Conservation (phyloP, 2,888 invertebrate genomes). For the Lithosia quadra region DNA sequence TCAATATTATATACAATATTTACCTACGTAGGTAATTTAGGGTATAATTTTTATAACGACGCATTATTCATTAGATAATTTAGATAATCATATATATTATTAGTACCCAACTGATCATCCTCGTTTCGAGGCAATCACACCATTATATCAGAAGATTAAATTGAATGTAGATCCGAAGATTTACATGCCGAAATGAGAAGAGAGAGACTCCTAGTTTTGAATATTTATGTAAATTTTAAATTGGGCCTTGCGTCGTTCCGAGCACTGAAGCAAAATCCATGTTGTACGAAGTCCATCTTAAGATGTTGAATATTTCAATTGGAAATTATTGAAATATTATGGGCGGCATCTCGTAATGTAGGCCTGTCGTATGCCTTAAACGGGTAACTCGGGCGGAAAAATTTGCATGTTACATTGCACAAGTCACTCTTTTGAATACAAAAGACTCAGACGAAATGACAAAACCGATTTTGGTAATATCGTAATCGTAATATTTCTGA, state of each 20-base stretch:
- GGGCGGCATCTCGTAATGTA: not conserved
- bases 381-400: not conserved
- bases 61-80: not conserved
- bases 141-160: not conserved
- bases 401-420: not conserved
- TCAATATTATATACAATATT: too few relatives aligned
- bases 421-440: slow-evolving; percentile 6
- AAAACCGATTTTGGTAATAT: slow-evolving; percentile 14
- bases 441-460: slow-evolving; percentile 19
- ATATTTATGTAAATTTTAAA: not conserved
- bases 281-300: not conserved
- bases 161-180: not conserved
- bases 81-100: not conserved
- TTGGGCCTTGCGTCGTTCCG: not conserved
- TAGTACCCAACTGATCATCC: not conserved
- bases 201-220: too few relatives aligned
- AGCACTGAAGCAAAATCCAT: not conserved
- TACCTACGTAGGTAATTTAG: not conserved
- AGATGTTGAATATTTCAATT: not conserved
- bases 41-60: not conserved
- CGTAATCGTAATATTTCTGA: not conserved
- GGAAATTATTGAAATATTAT: not conserved
- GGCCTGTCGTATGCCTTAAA: not conserved
- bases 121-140: not conserved
- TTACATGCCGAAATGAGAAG: not conserved